phyloP scores from a whole-genome alignment of 1,140 invertebrate species.

The Armadillidium nasatum region DNA sequence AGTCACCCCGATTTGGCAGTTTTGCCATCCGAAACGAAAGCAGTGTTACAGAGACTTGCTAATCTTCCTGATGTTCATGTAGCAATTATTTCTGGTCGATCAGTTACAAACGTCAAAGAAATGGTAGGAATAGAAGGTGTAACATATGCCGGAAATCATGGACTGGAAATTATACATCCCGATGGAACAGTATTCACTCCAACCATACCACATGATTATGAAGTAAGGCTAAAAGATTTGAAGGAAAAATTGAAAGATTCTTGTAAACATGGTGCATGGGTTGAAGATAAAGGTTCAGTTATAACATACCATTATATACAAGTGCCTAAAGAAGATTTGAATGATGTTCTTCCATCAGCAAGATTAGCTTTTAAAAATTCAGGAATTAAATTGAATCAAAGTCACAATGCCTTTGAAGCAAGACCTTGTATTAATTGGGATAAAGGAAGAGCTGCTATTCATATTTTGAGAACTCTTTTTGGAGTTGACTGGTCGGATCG shows the following conservation, averaged over 20 bases:
- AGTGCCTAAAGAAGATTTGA: constrained; percentile 50
- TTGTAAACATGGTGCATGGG: constrained; percentile 81
- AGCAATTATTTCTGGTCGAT: constrained; percentile 78
- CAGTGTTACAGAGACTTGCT: constrained; percentile 73
- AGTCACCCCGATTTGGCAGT: constrained; percentile 82
- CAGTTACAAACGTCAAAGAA: constrained; percentile 78
- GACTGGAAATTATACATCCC: constrained; percentile 79
- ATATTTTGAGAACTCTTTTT: constrained; percentile 80
- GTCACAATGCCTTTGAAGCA: constrained; percentile 79
- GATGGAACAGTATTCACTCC: constrained; percentile 85
- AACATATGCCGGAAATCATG: constrained; percentile 86
- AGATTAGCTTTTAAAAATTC: constrained; percentile 65
- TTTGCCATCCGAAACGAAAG: constrained; percentile 75
- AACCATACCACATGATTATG: constrained; percentile 78
- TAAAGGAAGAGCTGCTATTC: constrained; percentile 79
- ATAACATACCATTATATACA: constrained; percentile 84
- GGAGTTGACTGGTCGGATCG: constrained; percentile 86
- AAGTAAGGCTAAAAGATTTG: constrained; percentile 70
- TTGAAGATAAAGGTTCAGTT: constrained; percentile 82
- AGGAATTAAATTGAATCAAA: constrained; percentile 68
- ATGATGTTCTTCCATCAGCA: constrained; percentile 63
- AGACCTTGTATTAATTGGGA: constrained; percentile 85
- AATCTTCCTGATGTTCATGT: constrained; percentile 83
- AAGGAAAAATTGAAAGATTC: constrained; percentile 71
- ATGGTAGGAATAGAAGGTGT: constrained; percentile 84